These are phyloP conservation scores for Eupithecia pulchellata DNA, from an alignment of 2,888 invertebrate species.

Conservation along the genomic window DNA sequence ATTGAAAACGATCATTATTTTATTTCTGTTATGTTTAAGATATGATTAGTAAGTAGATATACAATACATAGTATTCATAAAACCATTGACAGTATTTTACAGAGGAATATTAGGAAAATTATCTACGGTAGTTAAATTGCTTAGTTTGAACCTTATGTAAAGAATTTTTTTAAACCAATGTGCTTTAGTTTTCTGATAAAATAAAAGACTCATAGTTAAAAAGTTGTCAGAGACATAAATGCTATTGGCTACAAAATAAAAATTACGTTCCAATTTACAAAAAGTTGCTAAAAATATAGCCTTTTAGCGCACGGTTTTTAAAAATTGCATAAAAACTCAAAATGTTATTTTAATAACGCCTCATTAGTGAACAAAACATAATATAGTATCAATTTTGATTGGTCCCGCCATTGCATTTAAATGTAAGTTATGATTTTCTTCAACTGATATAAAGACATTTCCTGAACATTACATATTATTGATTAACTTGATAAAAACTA, in stretches of 20 bases:
- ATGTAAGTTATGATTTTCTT: background rate
- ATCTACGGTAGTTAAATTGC: background rate
- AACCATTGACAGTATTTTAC: conserved; percentile 4
- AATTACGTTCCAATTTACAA: background rate
- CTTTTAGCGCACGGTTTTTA: background rate
- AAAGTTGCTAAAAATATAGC: background rate
- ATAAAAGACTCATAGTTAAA: background rate
- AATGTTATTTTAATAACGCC: background rate
- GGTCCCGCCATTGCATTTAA: conserved; percentile 63
- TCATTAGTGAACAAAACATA: conserved; percentile 31
- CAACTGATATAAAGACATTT: conserved; percentile 24
- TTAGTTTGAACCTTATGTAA: background rate
- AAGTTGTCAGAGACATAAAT: background rate
- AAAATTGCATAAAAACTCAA: background rate
- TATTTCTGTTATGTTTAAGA: background rate
- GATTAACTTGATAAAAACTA: background rate
- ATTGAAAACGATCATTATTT: background rate
- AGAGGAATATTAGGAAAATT: background rate
- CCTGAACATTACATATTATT: background rate
- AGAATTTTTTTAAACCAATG: background rate
- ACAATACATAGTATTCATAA: background rate
- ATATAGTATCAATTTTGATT: conserved; percentile 52
- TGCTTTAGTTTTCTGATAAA: background rate
- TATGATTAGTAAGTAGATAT: background rate
- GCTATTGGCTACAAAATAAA: background rate